Evolutionary conservation across 2,113 vertebrate species (phyloP).

Genomic region (Hypanus sabinus): DNA sequence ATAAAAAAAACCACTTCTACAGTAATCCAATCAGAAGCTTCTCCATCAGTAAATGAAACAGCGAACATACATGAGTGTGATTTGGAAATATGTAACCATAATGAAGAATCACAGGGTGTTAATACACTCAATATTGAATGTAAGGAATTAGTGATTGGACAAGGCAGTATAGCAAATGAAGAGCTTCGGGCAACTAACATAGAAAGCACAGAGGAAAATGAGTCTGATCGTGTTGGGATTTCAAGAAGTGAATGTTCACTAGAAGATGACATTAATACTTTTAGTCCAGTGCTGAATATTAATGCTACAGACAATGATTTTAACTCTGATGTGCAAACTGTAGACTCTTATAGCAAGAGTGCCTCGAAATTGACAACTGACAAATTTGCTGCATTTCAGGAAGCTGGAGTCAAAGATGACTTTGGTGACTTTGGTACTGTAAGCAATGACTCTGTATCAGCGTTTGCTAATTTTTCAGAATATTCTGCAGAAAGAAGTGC

Average conservation of each 20-base stretch:
- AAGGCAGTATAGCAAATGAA: background rate
- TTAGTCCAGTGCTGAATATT: slow-evolving; percentile 45
- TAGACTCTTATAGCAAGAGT: slow-evolving; percentile 38
- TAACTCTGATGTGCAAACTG: slow-evolving; percentile 62
- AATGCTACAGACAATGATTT: slow-evolving; percentile 56
- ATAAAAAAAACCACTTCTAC: background rate
- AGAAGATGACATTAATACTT: slow-evolving; percentile 51
- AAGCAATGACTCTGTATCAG: slow-evolving; percentile 49
- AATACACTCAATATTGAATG: background rate
- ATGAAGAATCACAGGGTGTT: slow-evolving; percentile 38
- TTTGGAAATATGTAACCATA: background rate
- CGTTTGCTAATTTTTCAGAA: slow-evolving; percentile 51
- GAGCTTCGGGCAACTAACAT: slow-evolving; percentile 37
- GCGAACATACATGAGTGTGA: background rate
- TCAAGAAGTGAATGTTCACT: slow-evolving; percentile 42
- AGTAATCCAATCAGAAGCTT: background rate
- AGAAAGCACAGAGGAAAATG: slow-evolving; percentile 42
- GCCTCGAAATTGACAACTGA: slow-evolving; percentile 45
- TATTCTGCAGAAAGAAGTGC: slow-evolving; percentile 46
- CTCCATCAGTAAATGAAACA: too few relatives aligned
- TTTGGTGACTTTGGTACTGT: slow-evolving; percentile 58
- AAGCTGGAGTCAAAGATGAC: slow-evolving; percentile 51
- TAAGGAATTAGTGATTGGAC: background rate
- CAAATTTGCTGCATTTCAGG: slow-evolving; percentile 51
- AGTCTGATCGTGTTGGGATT: slow-evolving; percentile 38